Percentiles rank a stretch among this genome's conserved stretches.
phyloP scores from a whole-genome alignment of 2,797 vertebrate genomes.

The Sebastes reedi region DNA sequence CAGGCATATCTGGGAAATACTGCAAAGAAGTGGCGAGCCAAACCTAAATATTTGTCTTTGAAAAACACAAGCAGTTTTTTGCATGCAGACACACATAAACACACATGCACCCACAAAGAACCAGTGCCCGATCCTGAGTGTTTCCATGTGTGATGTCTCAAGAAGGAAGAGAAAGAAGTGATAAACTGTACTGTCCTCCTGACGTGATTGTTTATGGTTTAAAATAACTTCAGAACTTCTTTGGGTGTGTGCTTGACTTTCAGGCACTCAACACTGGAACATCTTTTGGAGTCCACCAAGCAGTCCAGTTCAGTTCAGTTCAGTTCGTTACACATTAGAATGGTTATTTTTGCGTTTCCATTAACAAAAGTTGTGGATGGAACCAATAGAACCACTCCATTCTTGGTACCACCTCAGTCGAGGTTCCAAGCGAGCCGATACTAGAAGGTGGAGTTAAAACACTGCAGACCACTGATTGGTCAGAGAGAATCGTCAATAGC shows the following conservation, averaged over 20 bases:
- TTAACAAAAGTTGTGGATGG: too few relatives aligned
- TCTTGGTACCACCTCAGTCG: too few relatives aligned
- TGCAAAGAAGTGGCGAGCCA: constrained; percentile 30
- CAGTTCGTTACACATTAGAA: too few relatives aligned
- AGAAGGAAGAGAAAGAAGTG: background rate
- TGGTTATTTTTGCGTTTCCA: too few relatives aligned
- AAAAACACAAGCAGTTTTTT: constrained; percentile 34
- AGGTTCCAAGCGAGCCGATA: too few relatives aligned
- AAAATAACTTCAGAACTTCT: background rate
- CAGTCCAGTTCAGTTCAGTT: too few relatives aligned
- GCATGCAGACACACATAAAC: constrained; percentile 27
- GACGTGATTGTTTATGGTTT: constrained; percentile 6
- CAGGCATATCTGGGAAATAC: constrained; percentile 36
- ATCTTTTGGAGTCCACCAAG: background rate
- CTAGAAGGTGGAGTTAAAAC: too few relatives aligned
- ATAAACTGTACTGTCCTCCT: constrained; percentile 7
- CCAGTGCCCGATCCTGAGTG: constrained; percentile 35
- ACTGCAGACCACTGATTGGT: too few relatives aligned
- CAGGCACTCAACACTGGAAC: background rate
- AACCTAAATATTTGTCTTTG: constrained; percentile 66
- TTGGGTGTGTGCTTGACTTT: background rate
- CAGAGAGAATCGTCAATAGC: too few relatives aligned
- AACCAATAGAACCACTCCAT: too few relatives aligned
- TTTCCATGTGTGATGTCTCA: constrained; percentile 56
- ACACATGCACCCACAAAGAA: constrained; percentile 30